Base-by-base conservation (phyloP, 2,888 invertebrate species). In the Seladonia tumulorum region DNA sequence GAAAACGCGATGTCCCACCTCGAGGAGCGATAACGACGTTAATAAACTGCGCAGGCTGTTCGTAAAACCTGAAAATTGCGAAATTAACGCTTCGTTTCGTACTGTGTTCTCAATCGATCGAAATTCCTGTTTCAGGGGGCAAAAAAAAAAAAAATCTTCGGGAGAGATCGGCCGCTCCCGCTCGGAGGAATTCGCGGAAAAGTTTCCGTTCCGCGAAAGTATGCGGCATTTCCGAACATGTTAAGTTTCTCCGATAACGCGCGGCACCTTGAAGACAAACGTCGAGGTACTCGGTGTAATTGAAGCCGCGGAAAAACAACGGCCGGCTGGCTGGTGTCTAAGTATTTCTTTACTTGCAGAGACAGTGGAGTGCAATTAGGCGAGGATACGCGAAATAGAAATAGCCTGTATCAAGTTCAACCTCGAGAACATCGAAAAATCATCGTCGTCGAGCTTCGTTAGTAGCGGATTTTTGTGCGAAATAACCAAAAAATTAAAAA, bases 231-330 rank as follows among this genome's bases (percentile, higher is more conserved):
- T 83, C 53, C 18, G 57, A 76, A 76, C 72, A n/a, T 66, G 66
- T 76, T 75, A 47, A 57, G 60, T 39, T 75, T n/a, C 25, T 16
- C 47, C 35, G 16, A 66, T 75, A 79, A 39, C 16, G 47, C 16
- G 47, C 39, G 5, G 22, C 39, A 29, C 53, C 39, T 49, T 71
- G 35, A 63, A 72, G 49, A 76, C 73, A 75, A 76, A 57, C 29
- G 57, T 74, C 70, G 25, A 74, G 76, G 29, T 57, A 47, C 49
- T 75, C 78, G 76, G 25, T 66, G 49, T 73, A 78, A 78, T 80
- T 60, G 75, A 76, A 74, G 53, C 25, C 47, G n/a, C 18, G 77
- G 25, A 75, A 68, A 77, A 80, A 83, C 84, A 77, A 72, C 73
- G 71, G 71, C 16, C 39, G 35, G 35, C n/a, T 57, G 71, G 75